phyloP scores from a whole-genome alignment of 2,113 vertebrate genomes.

The Oreochromis niloticus region DNA sequence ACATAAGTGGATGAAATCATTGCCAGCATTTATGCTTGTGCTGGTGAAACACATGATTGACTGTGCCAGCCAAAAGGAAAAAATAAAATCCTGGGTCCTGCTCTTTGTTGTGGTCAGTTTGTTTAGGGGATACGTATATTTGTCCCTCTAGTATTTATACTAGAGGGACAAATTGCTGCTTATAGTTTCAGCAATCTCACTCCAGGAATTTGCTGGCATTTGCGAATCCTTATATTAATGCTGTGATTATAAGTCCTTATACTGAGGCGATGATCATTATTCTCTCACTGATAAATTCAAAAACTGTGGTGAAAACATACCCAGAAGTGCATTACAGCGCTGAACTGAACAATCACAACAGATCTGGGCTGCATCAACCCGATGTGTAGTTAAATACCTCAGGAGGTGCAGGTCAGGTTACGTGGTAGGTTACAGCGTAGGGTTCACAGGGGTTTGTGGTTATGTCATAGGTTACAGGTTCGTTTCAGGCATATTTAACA shows the following conservation, averaged over 20 bases:
- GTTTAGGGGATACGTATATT: background rate
- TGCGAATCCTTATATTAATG: background rate
- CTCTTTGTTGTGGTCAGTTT: background rate
- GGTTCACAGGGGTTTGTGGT: background rate
- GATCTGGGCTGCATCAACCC: background rate
- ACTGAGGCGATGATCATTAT: background rate
- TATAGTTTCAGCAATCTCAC: background rate
- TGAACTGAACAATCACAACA: background rate
- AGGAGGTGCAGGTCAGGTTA: background rate
- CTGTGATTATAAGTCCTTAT: background rate
- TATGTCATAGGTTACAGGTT: background rate
- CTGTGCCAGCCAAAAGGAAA: background rate
- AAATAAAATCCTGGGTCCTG: background rate
- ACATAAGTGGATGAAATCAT: background rate
- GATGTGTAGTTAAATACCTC: background rate
- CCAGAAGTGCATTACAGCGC: background rate
- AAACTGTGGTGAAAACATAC: background rate
- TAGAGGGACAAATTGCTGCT: too few species aligned
- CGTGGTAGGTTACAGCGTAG: rapidly evolving
- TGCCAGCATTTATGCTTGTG: background rate
- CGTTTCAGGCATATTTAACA: background rate
- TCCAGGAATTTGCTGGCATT: background rate
- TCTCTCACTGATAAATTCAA: background rate
- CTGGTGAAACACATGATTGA: background rate
- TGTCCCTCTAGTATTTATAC: background rate